Evolutionary conservation across 2,113 vertebrate species (phyloP), one percentile per base, ranked within the genome.

Genomic region (Egretta garzetta): DNA sequence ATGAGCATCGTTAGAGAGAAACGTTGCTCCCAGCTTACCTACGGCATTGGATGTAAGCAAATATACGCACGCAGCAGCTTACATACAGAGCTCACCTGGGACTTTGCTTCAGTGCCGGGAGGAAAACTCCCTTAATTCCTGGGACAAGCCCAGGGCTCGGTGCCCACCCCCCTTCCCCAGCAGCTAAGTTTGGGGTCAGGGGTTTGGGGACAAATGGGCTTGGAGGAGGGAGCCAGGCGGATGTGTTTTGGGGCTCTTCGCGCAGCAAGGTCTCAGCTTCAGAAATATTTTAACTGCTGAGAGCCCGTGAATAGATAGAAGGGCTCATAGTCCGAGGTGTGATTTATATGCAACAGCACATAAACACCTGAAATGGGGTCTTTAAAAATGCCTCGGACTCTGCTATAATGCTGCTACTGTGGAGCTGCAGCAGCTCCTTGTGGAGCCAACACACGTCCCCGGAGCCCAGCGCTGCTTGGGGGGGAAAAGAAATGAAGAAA

Each of bases 391-490:
- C 90, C 94, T 62, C 91, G 14, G 64, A 1, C 37, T n/a, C 18
- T 0, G 0, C 88, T n/a, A 85, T 32, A 96, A 82, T 53, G 77
- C 84, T 52, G 84, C 95, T 68, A 79, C 74, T 95, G 92, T 85
- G 66, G 76, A 43, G 68, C 49, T 60, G 39, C n/a, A 13, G 50
- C 87, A 27, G 73, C 83, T 64, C 30, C 27, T 23, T 5, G 1
- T 2, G 23, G 37, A 68, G 27, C 80, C 70, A 30, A 12, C 5
- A 0, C 5, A 0, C 5, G 0, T 59, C n/a, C 63, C 52, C 3
- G 2, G 43, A n/a, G 39, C 56, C 43, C 77, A 52, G 0, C 1
- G 4, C 49, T 79, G 66, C 49, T 6, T 8, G 7, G 2, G 3
- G 11, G 8, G 4, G 21, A 4, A 43, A 43, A 41, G 14, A 75